Evolutionary conservation across 2,797 vertebrate species (phyloP), one percentile per base, ranked within the genome.

Genomic region (Pachyuromys duprasi): DNA sequence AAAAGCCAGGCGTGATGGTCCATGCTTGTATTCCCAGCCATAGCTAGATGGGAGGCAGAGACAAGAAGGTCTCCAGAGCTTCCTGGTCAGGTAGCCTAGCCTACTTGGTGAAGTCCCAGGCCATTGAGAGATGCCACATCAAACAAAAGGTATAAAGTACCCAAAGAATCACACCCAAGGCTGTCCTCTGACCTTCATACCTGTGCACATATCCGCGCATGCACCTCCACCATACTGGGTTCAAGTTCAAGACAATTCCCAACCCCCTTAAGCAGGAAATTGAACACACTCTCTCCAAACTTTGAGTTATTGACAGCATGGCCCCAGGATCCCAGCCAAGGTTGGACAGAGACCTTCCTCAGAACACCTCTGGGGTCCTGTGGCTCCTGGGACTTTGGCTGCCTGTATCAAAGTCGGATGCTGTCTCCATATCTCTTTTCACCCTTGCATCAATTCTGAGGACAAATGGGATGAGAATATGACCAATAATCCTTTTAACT

Each of bases 401-500:
- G 26, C 36, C 9, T 76, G 74, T 83, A 53, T n/a, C 49, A 31
- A 55, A 70, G 20, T n/a, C 18, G 20, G 39, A 60, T 65, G n/a
- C 75, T 87, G 69, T 87, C 4, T 36, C 14, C 15, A 31, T 53
- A 87, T 45, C 17, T 33, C 45, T 89, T 96, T 92, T 83, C 74
- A 65, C 94, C 91, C 74, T 86, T 91, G 62, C 20, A 0, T 31
- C 33, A 45, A 28, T 74, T n/a, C 92, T 4, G 33, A 95, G 84
- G 90, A 92, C 74, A 75, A 49, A 0, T 89, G 93, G 86, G 72
- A 81, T 95, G 90, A 63, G 9, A 95, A 67, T 70, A 92, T 0
- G 28, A 90, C 60, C 87, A 93, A 86, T 94, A 86, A 95, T 96
- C 95, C 97, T 95, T 91, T 97, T 93, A 89, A 93, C 90, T 91